Evolutionary conservation across 2,113 vertebrate species (phyloP).

Genomic region (Tiliqua scincoides): DNA sequence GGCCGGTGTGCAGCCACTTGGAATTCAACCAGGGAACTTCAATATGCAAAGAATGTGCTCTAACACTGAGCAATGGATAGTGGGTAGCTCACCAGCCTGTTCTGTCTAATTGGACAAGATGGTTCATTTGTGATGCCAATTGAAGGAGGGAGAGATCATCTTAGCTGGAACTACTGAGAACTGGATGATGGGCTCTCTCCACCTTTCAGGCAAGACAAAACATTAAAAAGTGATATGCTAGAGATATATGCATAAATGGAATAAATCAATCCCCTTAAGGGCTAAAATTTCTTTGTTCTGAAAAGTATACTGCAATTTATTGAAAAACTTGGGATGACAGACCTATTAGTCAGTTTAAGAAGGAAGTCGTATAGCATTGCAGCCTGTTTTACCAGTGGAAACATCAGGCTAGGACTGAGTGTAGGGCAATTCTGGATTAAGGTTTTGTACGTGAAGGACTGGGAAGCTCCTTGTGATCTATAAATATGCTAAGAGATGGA

Average conservation of each 20-base stretch:
- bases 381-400: background rate
- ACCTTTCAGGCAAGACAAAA: background rate
- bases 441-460: background rate
- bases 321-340: background rate
- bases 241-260: background rate
- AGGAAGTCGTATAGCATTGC: background rate
- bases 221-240: background rate
- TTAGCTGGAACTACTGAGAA: background rate
- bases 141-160: background rate
- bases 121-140: background rate
- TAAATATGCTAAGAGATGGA: background rate
- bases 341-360: background rate
- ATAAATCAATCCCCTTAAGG: background rate
- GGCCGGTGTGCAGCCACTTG: too few relatives aligned
- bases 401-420: background rate
- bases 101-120: background rate
- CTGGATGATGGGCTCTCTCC: background rate
- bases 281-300: background rate
- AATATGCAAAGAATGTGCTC: too few relatives aligned
- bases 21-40: too few relatives aligned
- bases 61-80: background rate
- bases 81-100: background rate
- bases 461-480: background rate
- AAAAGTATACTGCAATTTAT: background rate
- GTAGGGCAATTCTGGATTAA: background rate